Percentiles rank a stretch among this genome's conserved stretches.
Conservation (phyloP, 2,113 vertebrate species). For the Ellobius talpinus region DNA sequence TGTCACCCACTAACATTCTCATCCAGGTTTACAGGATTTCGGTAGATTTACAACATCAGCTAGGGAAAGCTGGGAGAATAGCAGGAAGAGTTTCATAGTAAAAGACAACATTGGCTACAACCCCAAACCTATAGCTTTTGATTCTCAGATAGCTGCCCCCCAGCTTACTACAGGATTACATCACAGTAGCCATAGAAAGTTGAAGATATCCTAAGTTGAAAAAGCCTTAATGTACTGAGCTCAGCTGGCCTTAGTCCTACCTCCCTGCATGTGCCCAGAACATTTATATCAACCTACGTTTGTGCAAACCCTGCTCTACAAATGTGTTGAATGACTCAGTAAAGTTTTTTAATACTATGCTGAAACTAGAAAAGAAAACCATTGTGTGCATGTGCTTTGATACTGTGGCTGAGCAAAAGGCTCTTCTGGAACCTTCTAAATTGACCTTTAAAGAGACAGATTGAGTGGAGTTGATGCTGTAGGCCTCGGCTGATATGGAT, state of each 20-base stretch:
- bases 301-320: background rate
- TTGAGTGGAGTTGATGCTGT: no score
- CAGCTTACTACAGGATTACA: accelerated
- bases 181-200: background rate
- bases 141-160: background rate
- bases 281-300: background rate
- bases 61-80: background rate
- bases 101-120: background rate
- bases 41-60: background rate
- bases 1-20: background rate
- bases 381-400: background rate
- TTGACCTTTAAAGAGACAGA: accelerated
- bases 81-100: background rate
- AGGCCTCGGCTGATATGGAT: accelerated
- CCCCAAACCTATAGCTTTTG: accelerated
- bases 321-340: background rate
- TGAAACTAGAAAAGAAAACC: background rate
- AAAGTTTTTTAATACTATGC: background rate
- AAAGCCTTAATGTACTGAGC: background rate
- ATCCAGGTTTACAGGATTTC: background rate
- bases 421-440: background rate
- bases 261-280: background rate
- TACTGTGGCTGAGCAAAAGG: background rate
- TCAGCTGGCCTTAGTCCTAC: no score
- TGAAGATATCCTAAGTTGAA: background rate